Base-by-base conservation (phyloP, 1,140 invertebrate species). In the Saxidomus purpurata region DNA sequence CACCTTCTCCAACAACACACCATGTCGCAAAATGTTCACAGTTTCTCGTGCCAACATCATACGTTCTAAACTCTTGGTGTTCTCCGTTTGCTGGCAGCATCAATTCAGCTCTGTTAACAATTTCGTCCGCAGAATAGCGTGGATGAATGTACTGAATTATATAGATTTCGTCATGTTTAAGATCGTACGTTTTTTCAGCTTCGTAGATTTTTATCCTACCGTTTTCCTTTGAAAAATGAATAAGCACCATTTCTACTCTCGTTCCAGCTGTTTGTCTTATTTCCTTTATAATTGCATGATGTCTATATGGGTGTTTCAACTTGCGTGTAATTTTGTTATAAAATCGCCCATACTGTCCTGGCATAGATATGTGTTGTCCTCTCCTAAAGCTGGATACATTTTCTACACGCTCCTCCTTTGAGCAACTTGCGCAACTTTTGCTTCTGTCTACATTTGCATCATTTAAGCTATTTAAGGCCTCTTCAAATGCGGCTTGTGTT, bases 21-120 rank as follows among this genome's bases (percentile, higher is more conserved):
- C 85, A 87, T 3, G 85, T 79, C 19, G 55, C 76, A 55, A 87
- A 88, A 82, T 88, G 86, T 59, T 88, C 86, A 59, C 86, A 88
- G 49, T 88, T 88, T 15, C 67, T 25, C 9, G 28, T 43, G 34
- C 74, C 0, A 28, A 82, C 9, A 61, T 82, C 74, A 47, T 88
- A 88, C 6, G 25, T 52, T 38, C 67, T 59, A 55, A 81, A 82
- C 55, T n/a, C 8, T 28, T 6, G 3, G 2, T 77, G 59, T 0
- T 63, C 38, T 0, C 25, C 25, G 0, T 61, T 40, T 79, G 67
- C 17, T 17, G 43, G 15, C 28, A 81, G 25, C 52, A 71, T 43
- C 1, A 47, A 69, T 88, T 88, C 77, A 1, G 86, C 86, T 55
- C 86, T 80, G 13, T 31, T 8, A 19, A 88, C 79, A 71, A 82